Conservation (phyloP, 2,888 invertebrate genomes). For the Megamerina dolium region DNA sequence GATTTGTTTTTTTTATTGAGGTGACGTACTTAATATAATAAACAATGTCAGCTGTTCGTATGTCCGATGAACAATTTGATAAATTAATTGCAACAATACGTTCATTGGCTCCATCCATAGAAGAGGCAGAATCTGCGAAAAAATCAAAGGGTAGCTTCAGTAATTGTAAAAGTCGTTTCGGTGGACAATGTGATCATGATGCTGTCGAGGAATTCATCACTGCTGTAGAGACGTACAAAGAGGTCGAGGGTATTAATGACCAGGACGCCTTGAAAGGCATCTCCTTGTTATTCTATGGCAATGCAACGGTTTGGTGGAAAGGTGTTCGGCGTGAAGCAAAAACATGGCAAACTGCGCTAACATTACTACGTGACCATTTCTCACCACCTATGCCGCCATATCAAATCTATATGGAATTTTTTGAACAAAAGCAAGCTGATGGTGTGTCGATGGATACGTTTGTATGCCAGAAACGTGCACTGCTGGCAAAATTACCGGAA, state of each 20-base stretch:
- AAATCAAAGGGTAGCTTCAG: constrained; percentile 40
- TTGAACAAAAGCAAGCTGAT: constrained; percentile 29
- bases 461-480: constrained; percentile 39
- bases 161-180: constrained; percentile 34
- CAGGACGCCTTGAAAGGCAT: constrained; percentile 39
- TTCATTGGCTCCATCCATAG: constrained; percentile 25
- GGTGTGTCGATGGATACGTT: constrained; percentile 34
- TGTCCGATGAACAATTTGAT: constrained; percentile 40
- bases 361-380: constrained; percentile 39
- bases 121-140: constrained; percentile 9
- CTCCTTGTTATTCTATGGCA: constrained; percentile 33
- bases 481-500: constrained; percentile 40
- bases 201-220: constrained; percentile 43
- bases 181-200: constrained; percentile 41
- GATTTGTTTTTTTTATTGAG: too few relatives aligned
- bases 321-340: constrained; percentile 40
- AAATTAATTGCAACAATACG: constrained; percentile 35
- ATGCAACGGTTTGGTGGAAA: constrained; percentile 42
- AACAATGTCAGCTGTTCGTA: constrained; percentile 26
- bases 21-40: too few relatives aligned
- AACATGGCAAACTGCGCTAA: constrained; percentile 36
- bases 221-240: constrained; percentile 40
- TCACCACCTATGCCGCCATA: constrained; percentile 43
- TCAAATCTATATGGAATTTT: constrained; percentile 42
- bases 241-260: constrained; percentile 40